phyloP scores from a whole-genome alignment of 2,888 invertebrate species.

The Lapara coniferarum region DNA sequence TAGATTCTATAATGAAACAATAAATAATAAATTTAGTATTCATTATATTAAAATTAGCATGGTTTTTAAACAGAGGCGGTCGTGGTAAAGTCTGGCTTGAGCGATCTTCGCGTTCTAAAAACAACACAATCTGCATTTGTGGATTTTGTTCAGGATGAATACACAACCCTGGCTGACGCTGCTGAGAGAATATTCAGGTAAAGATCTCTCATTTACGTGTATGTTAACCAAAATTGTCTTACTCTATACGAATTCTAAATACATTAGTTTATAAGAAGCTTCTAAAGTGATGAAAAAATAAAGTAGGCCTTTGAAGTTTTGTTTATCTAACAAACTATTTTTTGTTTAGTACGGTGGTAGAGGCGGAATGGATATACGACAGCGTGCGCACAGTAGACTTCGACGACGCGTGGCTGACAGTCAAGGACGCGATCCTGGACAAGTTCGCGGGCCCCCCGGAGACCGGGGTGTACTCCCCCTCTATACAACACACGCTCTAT shows the following conservation, averaged over 20 bases:
- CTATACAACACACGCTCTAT: slow-evolving; percentile 91
- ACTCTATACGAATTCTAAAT: background rate
- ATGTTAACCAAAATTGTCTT: too few species aligned
- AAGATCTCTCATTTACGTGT: background rate
- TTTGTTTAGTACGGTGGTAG: slow-evolving; percentile 86
- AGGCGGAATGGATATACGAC: slow-evolving; percentile 89
- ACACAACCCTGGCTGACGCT: slow-evolving; percentile 88
- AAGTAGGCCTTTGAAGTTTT: background rate
- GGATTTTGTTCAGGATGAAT: slow-evolving; percentile 91
- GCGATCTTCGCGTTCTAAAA: slow-evolving; percentile 88
- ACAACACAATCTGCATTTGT: slow-evolving; percentile 92
- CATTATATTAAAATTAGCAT: background rate
- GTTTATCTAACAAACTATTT: slow-evolving; percentile 9
- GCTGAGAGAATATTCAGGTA: slow-evolving; percentile 88
- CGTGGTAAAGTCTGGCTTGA: slow-evolving; percentile 87
- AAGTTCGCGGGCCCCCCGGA: slow-evolving; percentile 90
- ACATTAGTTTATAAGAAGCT: background rate
- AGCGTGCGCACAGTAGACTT: slow-evolving; percentile 86
- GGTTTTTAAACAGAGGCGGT: slow-evolving; percentile 70
- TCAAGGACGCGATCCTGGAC: slow-evolving; percentile 87
- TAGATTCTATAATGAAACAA: too few species aligned
- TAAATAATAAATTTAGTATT: background rate
- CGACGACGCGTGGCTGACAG: slow-evolving; percentile 87
- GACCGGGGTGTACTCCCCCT: slow-evolving; percentile 88
- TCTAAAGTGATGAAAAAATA: background rate